Base-by-base conservation (phyloP, 2,113 vertebrate genomes). In the Arvicanthis niloticus region DNA sequence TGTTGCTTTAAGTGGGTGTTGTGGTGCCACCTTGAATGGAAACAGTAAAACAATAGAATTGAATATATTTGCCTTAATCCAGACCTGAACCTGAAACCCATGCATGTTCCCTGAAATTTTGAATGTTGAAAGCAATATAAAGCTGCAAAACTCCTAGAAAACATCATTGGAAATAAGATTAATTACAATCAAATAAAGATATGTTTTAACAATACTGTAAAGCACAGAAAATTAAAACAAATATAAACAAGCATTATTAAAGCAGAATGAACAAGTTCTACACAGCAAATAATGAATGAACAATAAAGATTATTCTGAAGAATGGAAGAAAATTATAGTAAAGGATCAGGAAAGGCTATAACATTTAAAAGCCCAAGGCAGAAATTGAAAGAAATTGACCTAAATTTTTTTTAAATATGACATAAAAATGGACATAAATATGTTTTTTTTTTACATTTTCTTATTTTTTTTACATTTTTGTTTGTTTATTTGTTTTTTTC, bases 1-100 rank as follows among this genome's bases (percentile, higher is more conserved):
- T 10, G 0, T 37, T 67, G 9, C 19, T 67, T 31, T 68, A 5
- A 3, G 2, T 67, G 2, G 26, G 10, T 7, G 0, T 7, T 67
- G 29, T 67, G 34, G 29, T 68, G 22, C 12, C 31, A 37, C 11
- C 4, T 22, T 86, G 42, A 37, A 11, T 51, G 29, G 6, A 37
- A 68, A 21, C 5, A 86, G 10, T 34, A 29, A 67, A 68, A 22
- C 11, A 68, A 15, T 34, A 42, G 5, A n/a, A 21, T 1, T 86
- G 5, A 34, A 37, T 34, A 37, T 86, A 11, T 21, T 48, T 45
- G 2, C 17, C 31, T 48, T 86, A 19, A 37, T 2, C 5, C 11
- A 24, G 29, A 87, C 17, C 9, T 68, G 40, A 48, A 10, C 12
- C 9, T 21, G 42, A 24, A 68, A 87, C 5, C 29, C 45, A 31